These are phyloP conservation scores for Halcyon malimbica DNA, from an alignment of 2,113 vertebrate genomes.

Conservation along the genomic window DNA sequence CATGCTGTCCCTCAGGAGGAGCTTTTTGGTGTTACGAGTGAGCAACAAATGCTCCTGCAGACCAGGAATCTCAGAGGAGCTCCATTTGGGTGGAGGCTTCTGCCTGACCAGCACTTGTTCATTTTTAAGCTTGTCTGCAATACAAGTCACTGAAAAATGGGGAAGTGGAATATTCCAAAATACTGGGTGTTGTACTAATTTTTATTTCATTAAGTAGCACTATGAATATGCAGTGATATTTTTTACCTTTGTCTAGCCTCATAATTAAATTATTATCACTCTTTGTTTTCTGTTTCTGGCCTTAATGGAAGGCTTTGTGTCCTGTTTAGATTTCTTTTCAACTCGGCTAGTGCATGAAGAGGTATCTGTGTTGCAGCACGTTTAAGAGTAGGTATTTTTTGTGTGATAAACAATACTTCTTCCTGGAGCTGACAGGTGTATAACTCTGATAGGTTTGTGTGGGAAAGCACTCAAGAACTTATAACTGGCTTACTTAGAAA, in stretches of 20 bases:
- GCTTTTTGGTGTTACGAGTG: background rate
- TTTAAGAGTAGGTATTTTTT: background rate
- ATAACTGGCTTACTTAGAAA: background rate
- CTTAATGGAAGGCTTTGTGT: background rate
- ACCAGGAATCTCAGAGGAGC: background rate
- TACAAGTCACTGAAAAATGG: background rate
- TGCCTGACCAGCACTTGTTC: accelerated
- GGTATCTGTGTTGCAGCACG: background rate
- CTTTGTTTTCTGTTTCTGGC: background rate
- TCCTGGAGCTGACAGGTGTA: background rate
- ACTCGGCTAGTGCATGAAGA: background rate
- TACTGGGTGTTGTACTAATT: background rate
- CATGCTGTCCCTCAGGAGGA: background rate
- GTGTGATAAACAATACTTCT: background rate
- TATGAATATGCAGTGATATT: background rate
- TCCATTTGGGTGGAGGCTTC: background rate
- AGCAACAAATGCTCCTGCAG: background rate
- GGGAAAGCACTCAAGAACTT: background rate
- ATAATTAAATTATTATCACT: background rate
- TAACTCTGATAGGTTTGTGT: background rate
- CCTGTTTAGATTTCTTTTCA: background rate
- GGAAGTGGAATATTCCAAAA: background rate
- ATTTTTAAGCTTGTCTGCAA: background rate
- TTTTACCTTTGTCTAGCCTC: background rate
- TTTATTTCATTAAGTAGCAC: background rate